Conservation (phyloP, 2,797 vertebrate species). For the Phalanger gymnotis region DNA sequence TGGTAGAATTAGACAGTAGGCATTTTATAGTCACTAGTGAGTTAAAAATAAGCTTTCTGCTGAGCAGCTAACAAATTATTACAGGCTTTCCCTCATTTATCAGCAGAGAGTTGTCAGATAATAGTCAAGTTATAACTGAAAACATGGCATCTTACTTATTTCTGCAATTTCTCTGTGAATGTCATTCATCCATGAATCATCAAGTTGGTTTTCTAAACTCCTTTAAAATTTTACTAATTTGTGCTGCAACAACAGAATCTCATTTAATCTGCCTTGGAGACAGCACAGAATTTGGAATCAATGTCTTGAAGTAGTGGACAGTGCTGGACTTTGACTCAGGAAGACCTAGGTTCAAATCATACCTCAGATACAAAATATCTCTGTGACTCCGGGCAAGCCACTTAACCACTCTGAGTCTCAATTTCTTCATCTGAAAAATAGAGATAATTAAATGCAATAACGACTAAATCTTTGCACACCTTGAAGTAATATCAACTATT, state of each 20-base stretch:
- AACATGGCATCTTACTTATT: conserved; percentile 50
- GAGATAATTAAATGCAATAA: background rate
- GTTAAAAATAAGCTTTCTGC: conserved; percentile 28
- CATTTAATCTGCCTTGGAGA: background rate
- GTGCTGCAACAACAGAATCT: background rate
- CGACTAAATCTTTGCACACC: background rate
- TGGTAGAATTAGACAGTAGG: conserved; percentile 39
- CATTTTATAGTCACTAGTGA: conserved; percentile 53
- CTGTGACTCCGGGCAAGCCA: background rate
- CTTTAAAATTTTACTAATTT: conserved; percentile 38
- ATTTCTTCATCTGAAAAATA: background rate
- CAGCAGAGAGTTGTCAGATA: conserved; percentile 22
- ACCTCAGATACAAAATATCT: background rate
- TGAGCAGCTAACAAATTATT: conserved; percentile 12
- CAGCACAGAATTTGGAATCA: background rate
- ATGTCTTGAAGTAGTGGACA: background rate
- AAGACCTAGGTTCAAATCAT: background rate
- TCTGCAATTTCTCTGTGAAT: conserved; percentile 50
- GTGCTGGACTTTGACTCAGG: background rate
- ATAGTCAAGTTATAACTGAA: conserved; percentile 36
- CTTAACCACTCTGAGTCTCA: background rate
- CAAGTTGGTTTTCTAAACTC: conserved; percentile 26
- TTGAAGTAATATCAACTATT: background rate
- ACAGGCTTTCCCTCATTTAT: conserved; percentile 35
- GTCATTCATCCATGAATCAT: conserved; percentile 2